Conservation (phyloP, 2,888 invertebrate genomes). For the Gisinianus flammeolus region DNA sequence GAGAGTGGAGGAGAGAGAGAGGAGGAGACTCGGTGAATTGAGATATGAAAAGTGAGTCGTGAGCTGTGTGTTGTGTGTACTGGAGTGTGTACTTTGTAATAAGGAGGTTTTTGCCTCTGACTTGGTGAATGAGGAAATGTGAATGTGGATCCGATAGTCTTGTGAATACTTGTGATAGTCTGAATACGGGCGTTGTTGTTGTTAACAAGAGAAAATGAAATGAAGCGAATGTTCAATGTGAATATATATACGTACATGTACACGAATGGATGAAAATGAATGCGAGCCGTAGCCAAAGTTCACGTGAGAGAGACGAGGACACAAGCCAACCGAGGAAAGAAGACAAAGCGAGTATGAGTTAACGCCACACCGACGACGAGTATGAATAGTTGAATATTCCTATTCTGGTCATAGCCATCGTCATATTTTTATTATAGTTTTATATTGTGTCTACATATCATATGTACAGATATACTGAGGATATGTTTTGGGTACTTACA, state of each 20-base stretch:
- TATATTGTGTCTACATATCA: too few species aligned
- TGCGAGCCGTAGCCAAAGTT: neutral
- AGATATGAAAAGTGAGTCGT: neutral
- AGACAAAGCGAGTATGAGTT: neutral
- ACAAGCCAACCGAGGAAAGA: constrained; percentile 2
- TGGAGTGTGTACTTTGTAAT: neutral
- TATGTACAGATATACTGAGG: neutral
- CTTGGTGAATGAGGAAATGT: constrained; percentile 8
- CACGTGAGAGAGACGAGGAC: neutral
- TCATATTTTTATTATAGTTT: too few species aligned
- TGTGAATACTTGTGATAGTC: too few species aligned
- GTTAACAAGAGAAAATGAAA: constrained; percentile 1
- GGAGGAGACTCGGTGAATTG: neutral
- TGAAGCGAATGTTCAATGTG: too few species aligned
- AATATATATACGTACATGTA: too few species aligned
- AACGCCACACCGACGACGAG: too few species aligned
- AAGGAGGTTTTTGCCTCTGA: neutral
- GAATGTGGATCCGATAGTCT: too few species aligned
- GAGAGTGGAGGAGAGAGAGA: neutral
- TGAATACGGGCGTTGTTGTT: neutral
- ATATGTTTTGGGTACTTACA: neutral
- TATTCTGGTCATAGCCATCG: too few species aligned
- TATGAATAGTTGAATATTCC: too few species aligned
- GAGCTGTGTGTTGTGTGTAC: neutral
- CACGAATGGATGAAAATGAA: constrained; percentile 2